A percentile compares a stretch with the other conserved stretches of the same genome.
phyloP scores from a whole-genome alignment of 2,888 invertebrate genomes.

The Hypomecis punctinalis region DNA sequence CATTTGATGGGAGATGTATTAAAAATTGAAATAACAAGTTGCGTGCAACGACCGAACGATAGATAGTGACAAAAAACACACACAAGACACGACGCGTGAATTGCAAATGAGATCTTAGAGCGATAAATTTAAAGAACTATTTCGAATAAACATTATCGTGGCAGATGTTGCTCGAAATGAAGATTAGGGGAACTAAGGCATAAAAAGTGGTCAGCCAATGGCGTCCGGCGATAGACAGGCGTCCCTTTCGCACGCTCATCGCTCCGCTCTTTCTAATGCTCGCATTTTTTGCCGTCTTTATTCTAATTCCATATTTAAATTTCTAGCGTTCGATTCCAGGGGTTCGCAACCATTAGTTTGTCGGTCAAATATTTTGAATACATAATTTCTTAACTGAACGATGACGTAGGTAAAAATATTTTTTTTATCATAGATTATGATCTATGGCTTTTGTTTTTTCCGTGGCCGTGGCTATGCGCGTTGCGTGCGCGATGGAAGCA shows the following conservation, averaged over 20 bases:
- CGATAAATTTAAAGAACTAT: conserved; percentile 77
- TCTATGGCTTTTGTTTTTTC: conserved; percentile 67
- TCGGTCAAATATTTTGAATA: conserved; percentile 31
- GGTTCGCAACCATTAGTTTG: conserved; percentile 64
- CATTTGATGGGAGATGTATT: conserved; percentile 74
- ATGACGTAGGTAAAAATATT: conserved; percentile 48
- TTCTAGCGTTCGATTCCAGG: conserved; percentile 73
- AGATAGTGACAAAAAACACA: conserved; percentile 65
- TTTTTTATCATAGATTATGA: conserved; percentile 66
- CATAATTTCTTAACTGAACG: conserved; percentile 12
- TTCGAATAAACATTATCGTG: conserved; percentile 77
- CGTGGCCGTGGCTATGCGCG: conserved; percentile 56
- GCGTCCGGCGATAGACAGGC: conserved; percentile 55
- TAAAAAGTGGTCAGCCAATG: conserved; percentile 84
- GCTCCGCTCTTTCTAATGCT: conserved; percentile 79
- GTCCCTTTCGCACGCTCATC: conserved; percentile 65
- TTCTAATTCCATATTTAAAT: conserved; percentile 84
- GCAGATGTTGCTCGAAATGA: conserved; percentile 82
- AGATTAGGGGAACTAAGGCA: conserved; percentile 85
- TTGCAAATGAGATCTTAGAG: conserved; percentile 75
- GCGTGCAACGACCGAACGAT: conserved; percentile 73
- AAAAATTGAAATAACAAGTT: conserved; percentile 78
- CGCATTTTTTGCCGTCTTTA: conserved; percentile 81
- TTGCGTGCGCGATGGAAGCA: conserved; percentile 67
- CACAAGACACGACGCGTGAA: conserved; percentile 58